Base-by-base conservation (phyloP, 1,140 invertebrate genomes). In the Pogonomyrmex californicus region DNA sequence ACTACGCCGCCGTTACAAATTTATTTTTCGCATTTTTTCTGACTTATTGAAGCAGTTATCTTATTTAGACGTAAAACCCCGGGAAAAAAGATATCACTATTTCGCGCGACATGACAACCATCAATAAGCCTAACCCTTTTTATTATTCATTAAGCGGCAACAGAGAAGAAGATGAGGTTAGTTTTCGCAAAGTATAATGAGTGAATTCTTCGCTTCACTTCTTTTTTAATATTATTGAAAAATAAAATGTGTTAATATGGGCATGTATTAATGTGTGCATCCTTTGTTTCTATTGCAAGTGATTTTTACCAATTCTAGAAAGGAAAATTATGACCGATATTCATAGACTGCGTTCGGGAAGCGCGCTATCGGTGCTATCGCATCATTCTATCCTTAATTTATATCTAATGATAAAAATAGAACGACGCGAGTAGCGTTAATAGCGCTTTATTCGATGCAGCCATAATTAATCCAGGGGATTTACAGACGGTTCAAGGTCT, bases 81-180 rank as follows among this genome's bases (percentile, higher is more conserved):
- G 6, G 23, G 12, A 14, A 41, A 1, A 73, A 17, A 41, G 5
- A 76, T 14, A 44, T 60, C 12, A 2, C 6, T 14, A 4, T n/a
- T 76, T 0, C 14, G 9, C 38, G 5, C 54, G 3, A 70, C 5
- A 66, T 68, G 17, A 91, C 90, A 83, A 86, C 91, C 38, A 70
- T 85, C 0, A 90, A 91, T 33, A 91, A 90, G 49, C 85, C 73
- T 9, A 10, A 63, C 44, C 85, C 12, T 1, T 81, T 91, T 76
- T 90, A 93, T 47, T 96, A 95, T 79, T 96, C 96, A 44, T 94
- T 95, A 85, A 95, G 91, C 76, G 96, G 96, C 38, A 95, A 96
- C 83, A 95, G 94, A 85, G 93, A 93, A 12, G 96, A 97, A 91
- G 96, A 97, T 94, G 96, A 97, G 95, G 97, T 97, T 94, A 94